Percentiles rank a stretch among this genome's conserved stretches.
Conservation (phyloP, 2,888 invertebrate species). For the Parnassius glacialis region DNA sequence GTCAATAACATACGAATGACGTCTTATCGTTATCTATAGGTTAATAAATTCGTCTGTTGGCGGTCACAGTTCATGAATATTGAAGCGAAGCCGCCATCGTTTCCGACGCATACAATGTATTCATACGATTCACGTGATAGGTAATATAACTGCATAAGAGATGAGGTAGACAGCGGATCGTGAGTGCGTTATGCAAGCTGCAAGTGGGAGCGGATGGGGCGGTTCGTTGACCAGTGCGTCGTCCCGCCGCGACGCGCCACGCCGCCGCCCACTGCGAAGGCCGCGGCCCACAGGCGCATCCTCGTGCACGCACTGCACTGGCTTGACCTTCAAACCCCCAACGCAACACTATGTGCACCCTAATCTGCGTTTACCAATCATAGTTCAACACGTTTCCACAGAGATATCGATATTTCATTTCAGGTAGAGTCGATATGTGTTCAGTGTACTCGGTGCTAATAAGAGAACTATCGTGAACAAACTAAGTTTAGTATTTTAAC, state of each 20-base stretch:
- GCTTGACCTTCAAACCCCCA: slow-evolving; percentile 38
- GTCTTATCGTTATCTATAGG: slow-evolving; percentile 54
- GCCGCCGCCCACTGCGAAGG: slow-evolving; percentile 73
- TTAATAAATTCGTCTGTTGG: slow-evolving; percentile 45
- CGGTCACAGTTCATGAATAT: slow-evolving; percentile 42
- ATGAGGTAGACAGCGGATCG: slow-evolving; percentile 51
- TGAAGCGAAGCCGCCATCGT: slow-evolving; percentile 31
- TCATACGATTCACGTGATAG: slow-evolving; percentile 38
- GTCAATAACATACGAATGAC: slow-evolving; percentile 48
- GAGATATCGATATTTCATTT: slow-evolving; percentile 30
- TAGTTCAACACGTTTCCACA: slow-evolving; percentile 55
- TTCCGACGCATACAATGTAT: slow-evolving; percentile 35
- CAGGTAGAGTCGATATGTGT: slow-evolving; percentile 79
- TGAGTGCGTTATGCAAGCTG: slow-evolving; percentile 71
- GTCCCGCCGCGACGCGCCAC: slow-evolving; percentile 58
- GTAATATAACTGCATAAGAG: slow-evolving; percentile 57
- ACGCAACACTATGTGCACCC: slow-evolving; percentile 30
- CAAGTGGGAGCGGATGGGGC: slow-evolving; percentile 58
- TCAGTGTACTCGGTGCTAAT: slow-evolving; percentile 70
- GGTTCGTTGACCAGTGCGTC: slow-evolving; percentile 80
- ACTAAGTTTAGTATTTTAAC: slow-evolving; percentile 46
- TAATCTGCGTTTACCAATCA: slow-evolving; percentile 14
- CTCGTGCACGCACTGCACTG: slow-evolving; percentile 19
- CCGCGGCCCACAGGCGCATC: slow-evolving; percentile 58
- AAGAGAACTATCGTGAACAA: slow-evolving; percentile 60